Evolutionary conservation across 2,888 invertebrate genomes (phyloP).

Genomic region (Crocallis elinguaria): DNA sequence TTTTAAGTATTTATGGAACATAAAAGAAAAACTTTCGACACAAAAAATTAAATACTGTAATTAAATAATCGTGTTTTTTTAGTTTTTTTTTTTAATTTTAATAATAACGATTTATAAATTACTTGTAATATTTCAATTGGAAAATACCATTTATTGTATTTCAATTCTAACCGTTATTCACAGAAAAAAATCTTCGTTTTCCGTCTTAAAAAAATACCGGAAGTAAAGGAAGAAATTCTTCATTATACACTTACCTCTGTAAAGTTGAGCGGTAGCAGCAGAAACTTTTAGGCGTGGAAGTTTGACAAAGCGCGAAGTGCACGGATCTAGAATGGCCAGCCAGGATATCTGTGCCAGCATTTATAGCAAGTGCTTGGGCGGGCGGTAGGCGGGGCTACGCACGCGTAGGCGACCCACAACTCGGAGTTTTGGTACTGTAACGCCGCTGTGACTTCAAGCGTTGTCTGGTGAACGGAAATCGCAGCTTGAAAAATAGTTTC

Average conservation of each 20-base stretch:
- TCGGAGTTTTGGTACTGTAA: neutral
- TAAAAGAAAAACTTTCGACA: too few species aligned
- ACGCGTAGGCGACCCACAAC: slow-evolving; percentile 56
- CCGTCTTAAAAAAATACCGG: neutral
- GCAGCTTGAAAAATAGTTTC: slow-evolving; percentile 9
- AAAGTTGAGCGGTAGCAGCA: slow-evolving; percentile 34
- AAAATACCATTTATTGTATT: too few species aligned
- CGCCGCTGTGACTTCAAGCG: neutral
- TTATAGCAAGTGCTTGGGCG: slow-evolving; percentile 72
- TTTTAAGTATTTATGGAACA: too few species aligned
- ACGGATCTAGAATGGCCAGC: slow-evolving; percentile 61
- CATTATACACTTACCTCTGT: slow-evolving; percentile 46
- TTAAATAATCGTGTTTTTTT: too few species aligned
- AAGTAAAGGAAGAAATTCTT: neutral
- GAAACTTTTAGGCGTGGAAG: slow-evolving; percentile 51
- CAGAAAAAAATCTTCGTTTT: neutral
- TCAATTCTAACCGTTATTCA: too few species aligned
- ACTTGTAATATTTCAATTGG: too few species aligned
- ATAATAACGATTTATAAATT: too few species aligned
- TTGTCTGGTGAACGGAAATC: slow-evolving; percentile 11
- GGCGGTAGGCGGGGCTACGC: slow-evolving; percentile 74
- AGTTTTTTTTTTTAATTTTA: too few species aligned
- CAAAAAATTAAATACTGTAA: too few species aligned
- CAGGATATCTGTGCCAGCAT: slow-evolving; percentile 50
- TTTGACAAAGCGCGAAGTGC: slow-evolving; percentile 58